Evolutionary conservation across 2,113 vertebrate genomes (phyloP).

Genomic region (Aspiorhynchus laticeps): DNA sequence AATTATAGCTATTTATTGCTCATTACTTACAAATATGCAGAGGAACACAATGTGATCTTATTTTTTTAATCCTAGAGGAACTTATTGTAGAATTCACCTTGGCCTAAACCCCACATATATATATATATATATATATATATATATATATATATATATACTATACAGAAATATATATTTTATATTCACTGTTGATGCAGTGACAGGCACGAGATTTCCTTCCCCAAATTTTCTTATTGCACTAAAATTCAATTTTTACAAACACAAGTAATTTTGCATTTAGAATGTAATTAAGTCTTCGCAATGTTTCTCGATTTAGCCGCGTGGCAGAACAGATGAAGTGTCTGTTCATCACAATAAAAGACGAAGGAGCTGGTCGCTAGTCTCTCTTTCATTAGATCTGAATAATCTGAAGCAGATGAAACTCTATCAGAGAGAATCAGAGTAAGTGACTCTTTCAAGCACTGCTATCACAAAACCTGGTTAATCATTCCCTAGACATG

Average conservation of each 20-base stretch:
- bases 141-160: too few relatives aligned
- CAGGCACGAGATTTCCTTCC: background rate
- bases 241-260: background rate
- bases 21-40: too few relatives aligned
- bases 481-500: conserved; percentile 32
- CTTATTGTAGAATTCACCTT: too few relatives aligned
- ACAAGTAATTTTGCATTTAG: background rate
- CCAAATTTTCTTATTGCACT: background rate
- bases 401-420: background rate
- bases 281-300: background rate
- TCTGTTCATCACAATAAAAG: background rate
- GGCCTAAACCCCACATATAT: too few relatives aligned
- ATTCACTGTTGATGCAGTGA: too few relatives aligned
- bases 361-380: background rate
- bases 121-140: too few relatives aligned
- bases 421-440: background rate
- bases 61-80: too few relatives aligned
- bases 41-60: too few relatives aligned
- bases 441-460: background rate
- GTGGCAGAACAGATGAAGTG: background rate
- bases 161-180: too few relatives aligned
- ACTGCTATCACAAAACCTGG: background rate
- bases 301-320: background rate
- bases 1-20: too few relatives aligned
- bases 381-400: background rate